Conservation (phyloP, 2,113 vertebrate genomes). For the Cochlearius cochlearius region DNA sequence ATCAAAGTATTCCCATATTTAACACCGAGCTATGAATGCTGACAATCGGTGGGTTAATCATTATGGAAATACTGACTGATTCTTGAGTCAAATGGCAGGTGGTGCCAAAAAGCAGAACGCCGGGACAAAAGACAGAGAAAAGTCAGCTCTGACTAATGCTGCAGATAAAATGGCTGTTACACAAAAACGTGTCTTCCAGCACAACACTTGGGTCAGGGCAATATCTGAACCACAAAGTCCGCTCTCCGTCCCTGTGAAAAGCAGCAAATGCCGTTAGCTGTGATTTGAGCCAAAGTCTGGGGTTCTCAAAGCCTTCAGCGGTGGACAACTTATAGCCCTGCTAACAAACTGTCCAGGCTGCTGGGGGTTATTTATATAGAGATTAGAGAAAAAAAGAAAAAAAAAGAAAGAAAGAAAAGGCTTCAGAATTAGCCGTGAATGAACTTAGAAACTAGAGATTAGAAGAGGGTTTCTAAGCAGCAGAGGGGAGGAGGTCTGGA, state of each 20-base stretch:
- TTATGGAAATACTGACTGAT: conserved; percentile 48
- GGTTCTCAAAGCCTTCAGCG: not conserved
- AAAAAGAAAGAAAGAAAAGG: not conserved
- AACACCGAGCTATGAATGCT: not conserved
- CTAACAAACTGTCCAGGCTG: not conserved
- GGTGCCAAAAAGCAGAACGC: conserved; percentile 24
- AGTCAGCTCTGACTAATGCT: conserved; percentile 43
- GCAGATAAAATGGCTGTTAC: conserved; percentile 1
- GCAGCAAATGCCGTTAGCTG: not conserved
- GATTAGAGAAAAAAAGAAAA: fast-evolving
- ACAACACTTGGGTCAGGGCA: not conserved
- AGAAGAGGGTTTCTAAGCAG: not conserved
- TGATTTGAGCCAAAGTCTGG: not conserved
- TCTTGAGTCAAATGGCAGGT: conserved; percentile 43
- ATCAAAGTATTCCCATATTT: conserved; percentile 28
- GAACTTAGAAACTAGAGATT: not conserved
- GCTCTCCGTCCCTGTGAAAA: not conserved
- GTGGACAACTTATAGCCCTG: not conserved
- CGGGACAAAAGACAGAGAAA: not conserved
- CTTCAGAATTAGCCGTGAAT: not conserved
- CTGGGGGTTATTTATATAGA: not conserved
- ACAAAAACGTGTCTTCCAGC: not conserved
- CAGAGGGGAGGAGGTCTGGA: not conserved
- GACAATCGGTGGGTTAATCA: conserved; percentile 35
- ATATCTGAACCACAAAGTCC: conserved; percentile 7